Percentiles rank a stretch among this genome's conserved stretches.
Evolutionary conservation across 2,797 vertebrate species (phyloP).

Genomic region (Nasua narica): DNA sequence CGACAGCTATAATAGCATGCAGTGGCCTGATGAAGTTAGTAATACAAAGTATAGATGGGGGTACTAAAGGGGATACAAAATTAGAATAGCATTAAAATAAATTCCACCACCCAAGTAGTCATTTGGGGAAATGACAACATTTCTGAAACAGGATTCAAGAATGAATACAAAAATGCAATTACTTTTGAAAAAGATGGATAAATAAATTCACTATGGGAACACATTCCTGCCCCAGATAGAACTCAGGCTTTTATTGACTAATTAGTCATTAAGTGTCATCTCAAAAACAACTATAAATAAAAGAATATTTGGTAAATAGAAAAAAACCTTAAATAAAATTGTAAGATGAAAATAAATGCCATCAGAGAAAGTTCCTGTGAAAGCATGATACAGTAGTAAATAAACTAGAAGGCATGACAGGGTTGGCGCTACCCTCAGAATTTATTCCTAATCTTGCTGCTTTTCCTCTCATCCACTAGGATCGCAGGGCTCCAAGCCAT

Average conservation of each 20-base stretch:
- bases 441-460: background rate
- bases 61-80: constrained; percentile 61
- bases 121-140: constrained; percentile 60
- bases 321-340: constrained; percentile 40
- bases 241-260: constrained; percentile 14
- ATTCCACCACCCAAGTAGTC: constrained; percentile 40
- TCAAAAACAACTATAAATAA: constrained; percentile 46
- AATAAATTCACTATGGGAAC: constrained; percentile 39
- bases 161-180: constrained; percentile 49
- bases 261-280: constrained; percentile 46
- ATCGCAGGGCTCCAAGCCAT: background rate
- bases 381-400: background rate
- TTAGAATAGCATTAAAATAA: constrained; percentile 31
- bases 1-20: constrained; percentile 67
- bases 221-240: constrained; percentile 20
- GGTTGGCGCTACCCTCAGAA: background rate
- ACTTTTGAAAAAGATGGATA: constrained; percentile 52
- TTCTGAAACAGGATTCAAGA: constrained; percentile 61
- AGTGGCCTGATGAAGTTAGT: constrained; percentile 70
- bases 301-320: constrained; percentile 46
- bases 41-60: constrained; percentile 68
- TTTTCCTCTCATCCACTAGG: background rate
- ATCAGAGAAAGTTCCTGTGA: background rate
- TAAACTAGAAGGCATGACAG: background rate
- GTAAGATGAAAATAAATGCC: constrained; percentile 31